Percentiles rank a stretch among this genome's conserved stretches.
phyloP scores from a whole-genome alignment of 2,888 invertebrate genomes.

The Sminthurides aquaticus region DNA sequence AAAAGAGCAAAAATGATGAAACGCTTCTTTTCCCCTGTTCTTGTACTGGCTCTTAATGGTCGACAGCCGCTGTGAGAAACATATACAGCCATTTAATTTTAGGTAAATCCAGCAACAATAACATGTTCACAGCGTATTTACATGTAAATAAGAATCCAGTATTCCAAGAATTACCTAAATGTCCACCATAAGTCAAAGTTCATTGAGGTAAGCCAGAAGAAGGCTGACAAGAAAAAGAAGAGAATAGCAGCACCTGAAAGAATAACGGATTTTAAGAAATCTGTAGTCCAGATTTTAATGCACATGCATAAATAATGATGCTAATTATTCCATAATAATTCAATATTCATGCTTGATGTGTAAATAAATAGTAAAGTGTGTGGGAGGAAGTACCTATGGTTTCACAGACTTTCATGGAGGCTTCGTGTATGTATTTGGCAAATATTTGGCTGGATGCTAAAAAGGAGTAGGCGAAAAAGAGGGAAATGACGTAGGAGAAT shows the following conservation, averaged over 20 bases:
- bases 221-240: slow-evolving; percentile 79
- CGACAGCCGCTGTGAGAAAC: slow-evolving; percentile 39
- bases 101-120: too few relatives aligned
- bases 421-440: slow-evolving; percentile 32
- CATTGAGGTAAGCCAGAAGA: slow-evolving; percentile 91
- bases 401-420: slow-evolving; percentile 34
- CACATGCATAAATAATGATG: background rate
- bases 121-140: background rate
- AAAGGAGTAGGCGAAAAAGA: slow-evolving; percentile 36
- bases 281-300: too few relatives aligned
- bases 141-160: background rate
- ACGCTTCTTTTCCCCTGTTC: slow-evolving; percentile 40
- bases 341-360: background rate
- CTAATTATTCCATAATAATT: background rate
- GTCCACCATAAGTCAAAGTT: slow-evolving; percentile 95
- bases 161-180: slow-evolving; percentile 56
- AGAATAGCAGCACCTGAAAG: slow-evolving; percentile 73
- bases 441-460: slow-evolving; percentile 37
- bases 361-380: background rate
- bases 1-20: slow-evolving; percentile 39
- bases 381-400: slow-evolving; percentile 32
- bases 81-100: too few relatives aligned
- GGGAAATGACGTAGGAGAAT: slow-evolving; percentile 40
- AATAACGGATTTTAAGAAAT: slow-evolving; percentile 41
- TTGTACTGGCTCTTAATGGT: slow-evolving; percentile 38